phyloP scores from a whole-genome alignment of 2,113 vertebrate species.

The Emydura subglobosa region DNA sequence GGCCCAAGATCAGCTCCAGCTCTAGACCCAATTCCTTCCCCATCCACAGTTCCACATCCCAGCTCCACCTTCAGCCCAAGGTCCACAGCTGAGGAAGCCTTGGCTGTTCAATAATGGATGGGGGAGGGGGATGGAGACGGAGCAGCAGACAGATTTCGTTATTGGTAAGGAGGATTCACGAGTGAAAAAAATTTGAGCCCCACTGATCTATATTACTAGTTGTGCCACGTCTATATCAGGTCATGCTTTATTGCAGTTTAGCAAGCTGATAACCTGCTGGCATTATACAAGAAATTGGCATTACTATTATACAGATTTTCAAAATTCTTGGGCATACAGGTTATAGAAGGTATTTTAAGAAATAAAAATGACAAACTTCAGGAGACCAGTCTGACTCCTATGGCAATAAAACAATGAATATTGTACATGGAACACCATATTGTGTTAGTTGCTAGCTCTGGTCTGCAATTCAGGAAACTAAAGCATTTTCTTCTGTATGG shows the following conservation, averaged over 20 bases:
- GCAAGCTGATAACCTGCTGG: background rate
- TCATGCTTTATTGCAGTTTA: constrained; percentile 1
- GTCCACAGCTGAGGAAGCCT: too few relatives aligned
- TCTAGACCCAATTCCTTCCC: too few relatives aligned
- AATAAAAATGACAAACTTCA: background rate
- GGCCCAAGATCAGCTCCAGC: too few relatives aligned
- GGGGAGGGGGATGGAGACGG: too few relatives aligned
- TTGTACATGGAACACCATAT: rapidly evolving
- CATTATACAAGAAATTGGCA: background rate
- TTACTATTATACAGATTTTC: constrained; percentile 2
- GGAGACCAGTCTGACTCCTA: background rate
- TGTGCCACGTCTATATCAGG: background rate
- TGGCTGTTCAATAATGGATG: too few relatives aligned
- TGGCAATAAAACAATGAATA: background rate
- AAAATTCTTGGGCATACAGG: background rate
- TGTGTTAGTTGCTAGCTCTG: background rate
- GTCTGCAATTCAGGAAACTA: background rate
- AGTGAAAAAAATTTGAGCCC: too few relatives aligned
- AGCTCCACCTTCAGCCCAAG: too few relatives aligned
- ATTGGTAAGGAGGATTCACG: too few relatives aligned
- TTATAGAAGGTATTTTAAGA: background rate
- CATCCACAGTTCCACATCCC: too few relatives aligned
- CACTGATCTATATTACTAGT: background rate
- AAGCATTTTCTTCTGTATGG: background rate
- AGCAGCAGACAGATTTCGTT: too few relatives aligned